A percentile compares a stretch with the other conserved stretches of the same genome.
phyloP scores from a whole-genome alignment of 2,113 vertebrate genomes.

The Podiceps cristatus region DNA sequence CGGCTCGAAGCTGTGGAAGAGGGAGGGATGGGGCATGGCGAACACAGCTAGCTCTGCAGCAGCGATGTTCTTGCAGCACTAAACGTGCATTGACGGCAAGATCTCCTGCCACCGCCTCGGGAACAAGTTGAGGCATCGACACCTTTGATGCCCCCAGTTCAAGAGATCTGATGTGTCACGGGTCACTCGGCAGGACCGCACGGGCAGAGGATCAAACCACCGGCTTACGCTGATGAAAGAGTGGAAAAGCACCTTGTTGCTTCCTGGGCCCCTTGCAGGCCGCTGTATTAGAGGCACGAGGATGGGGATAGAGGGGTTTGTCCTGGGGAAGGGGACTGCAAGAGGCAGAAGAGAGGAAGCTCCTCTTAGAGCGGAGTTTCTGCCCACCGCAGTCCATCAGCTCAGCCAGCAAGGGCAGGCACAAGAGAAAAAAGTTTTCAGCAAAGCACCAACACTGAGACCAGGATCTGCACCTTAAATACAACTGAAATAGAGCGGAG shows the following conservation, averaged over 20 bases:
- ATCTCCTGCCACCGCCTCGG: not conserved
- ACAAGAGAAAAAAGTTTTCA: not conserved
- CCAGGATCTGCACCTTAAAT: not conserved
- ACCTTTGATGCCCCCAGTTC: not conserved
- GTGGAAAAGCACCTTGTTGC: not conserved
- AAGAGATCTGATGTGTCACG: not conserved
- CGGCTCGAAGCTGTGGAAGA: not conserved
- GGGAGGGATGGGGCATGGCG: not conserved
- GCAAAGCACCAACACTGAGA: not conserved
- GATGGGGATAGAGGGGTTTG: not conserved
- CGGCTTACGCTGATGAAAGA: not conserved
- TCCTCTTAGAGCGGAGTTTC: not conserved
- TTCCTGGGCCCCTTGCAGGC: not conserved
- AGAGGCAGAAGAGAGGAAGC: not conserved
- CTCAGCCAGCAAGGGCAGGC: not conserved
- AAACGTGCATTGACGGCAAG: fast-evolving
- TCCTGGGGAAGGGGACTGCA: not conserved
- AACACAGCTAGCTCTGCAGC: fast-evolving
- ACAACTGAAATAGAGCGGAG: not conserved
- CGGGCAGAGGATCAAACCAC: not conserved
- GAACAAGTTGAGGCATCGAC: not conserved
- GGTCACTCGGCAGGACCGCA: not conserved
- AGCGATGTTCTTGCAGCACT: not conserved
- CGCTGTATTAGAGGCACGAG: not conserved
- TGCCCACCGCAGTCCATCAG: not conserved